A percentile compares a stretch with the other conserved stretches of the same genome.
Evolutionary conservation across 1,140 invertebrate genomes (phyloP).

Genomic region (Trachymyrmex cornetzi): DNA sequence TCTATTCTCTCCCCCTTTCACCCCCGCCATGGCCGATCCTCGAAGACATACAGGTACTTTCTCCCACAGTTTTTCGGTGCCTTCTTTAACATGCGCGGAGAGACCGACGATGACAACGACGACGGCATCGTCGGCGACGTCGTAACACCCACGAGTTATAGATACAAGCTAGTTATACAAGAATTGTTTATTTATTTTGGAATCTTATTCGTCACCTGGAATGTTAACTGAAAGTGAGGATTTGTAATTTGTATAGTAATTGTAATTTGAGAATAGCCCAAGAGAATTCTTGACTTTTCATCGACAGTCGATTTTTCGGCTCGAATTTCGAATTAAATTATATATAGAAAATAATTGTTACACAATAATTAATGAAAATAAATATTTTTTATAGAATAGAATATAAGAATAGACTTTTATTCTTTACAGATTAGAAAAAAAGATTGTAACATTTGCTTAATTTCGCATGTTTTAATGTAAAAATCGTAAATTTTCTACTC

Average conservation of each 20-base stretch:
- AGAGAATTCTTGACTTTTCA: neutral
- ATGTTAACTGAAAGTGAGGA: conserved; percentile 51
- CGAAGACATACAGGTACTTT: conserved; percentile 76
- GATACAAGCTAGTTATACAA: neutral
- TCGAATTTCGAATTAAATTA: neutral
- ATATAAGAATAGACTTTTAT: neutral
- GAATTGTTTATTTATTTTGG: conserved; percentile 64
- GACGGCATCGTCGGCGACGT: conserved; percentile 27
- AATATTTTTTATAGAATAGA: neutral
- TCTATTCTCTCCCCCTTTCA: conserved; percentile 23
- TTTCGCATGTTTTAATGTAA: neutral
- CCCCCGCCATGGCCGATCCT: conserved; percentile 31
- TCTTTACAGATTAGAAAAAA: neutral
- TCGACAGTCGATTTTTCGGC: neutral
- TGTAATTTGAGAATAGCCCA: neutral
- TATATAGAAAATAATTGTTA: neutral
- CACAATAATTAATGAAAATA: neutral
- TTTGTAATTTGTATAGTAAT: neutral
- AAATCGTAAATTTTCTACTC: neutral
- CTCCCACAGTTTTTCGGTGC: conserved; percentile 78
- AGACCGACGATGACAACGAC: conserved; percentile 24
- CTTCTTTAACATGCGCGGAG: conserved; percentile 65
- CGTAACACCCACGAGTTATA: conserved; percentile 29
- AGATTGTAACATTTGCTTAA: neutral
- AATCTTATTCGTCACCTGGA: neutral